phyloP scores from a whole-genome alignment of 2,888 invertebrate genomes.

The Steinernema hermaphroditum region DNA sequence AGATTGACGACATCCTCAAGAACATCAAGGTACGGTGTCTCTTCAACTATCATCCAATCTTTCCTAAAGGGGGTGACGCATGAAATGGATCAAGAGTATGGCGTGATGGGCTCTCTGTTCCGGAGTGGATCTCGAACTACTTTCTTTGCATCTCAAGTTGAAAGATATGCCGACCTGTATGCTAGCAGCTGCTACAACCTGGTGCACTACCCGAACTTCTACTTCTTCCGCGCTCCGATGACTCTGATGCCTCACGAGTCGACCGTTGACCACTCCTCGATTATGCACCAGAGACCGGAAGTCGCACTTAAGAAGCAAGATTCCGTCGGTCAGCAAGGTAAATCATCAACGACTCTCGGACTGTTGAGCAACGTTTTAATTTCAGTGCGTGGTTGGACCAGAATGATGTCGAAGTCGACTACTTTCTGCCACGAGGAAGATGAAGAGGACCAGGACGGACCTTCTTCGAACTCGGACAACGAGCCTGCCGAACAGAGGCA shows the following conservation, averaged over 20 bases:
- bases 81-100: constrained; percentile 97
- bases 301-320: constrained; percentile 51
- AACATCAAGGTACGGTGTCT: constrained; percentile 75
- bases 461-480: constrained; percentile 39
- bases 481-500: constrained; percentile 32
- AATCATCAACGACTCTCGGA: background rate
- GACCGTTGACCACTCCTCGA: constrained; percentile 81
- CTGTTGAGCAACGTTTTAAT: background rate
- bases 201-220: constrained; percentile 96
- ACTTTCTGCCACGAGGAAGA: constrained; percentile 62
- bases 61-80: constrained; percentile 80
- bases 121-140: constrained; percentile 82
- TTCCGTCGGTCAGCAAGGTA: constrained; percentile 61
- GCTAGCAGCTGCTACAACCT: constrained; percentile 90
- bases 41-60: background rate
- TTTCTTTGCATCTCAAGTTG: constrained; percentile 75
- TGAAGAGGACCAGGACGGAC: constrained; percentile 53
- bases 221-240: constrained; percentile 96
- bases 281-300: constrained; percentile 44
- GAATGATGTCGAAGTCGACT: constrained; percentile 55
- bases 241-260: constrained; percentile 98
- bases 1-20: constrained; percentile 83
- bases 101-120: constrained; percentile 94
- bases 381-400: constrained; percentile 62
- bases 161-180: constrained; percentile 94